These are phyloP conservation scores for Hydrolagus colliei DNA, from an alignment of 2,797 vertebrate genomes.

Conservation along the genomic window DNA sequence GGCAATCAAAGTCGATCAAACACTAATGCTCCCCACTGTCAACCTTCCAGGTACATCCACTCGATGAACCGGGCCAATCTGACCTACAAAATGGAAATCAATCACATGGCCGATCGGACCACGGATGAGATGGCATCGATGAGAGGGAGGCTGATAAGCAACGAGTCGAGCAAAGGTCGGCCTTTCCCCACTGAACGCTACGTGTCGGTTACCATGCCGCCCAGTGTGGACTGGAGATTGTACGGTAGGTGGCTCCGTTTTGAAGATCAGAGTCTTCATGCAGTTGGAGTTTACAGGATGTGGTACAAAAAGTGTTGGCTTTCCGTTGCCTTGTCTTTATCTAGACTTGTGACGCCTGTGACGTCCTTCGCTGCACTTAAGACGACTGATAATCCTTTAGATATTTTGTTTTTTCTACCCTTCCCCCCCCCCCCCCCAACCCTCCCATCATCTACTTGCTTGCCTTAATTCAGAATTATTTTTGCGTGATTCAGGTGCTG, in stretches of 20 bases:
- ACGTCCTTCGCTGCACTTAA: too few species aligned
- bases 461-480: background rate
- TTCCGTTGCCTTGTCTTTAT: too few species aligned
- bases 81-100: conserved; percentile 60
- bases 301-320: too few species aligned
- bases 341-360: too few species aligned
- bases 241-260: conserved; percentile 48
- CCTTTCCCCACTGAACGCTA: conserved; percentile 52
- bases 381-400: background rate
- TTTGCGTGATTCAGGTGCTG: conserved; percentile 55
- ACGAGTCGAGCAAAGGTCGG: conserved; percentile 53
- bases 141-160: conserved; percentile 50
- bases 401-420: background rate
- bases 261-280: background rate
- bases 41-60: conserved; percentile 57
- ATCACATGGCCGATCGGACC: conserved; percentile 64
- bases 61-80: conserved; percentile 65
- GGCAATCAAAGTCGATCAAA: too few species aligned
- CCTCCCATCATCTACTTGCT: background rate
- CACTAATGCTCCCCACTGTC: background rate
- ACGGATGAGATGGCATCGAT: conserved; percentile 53
- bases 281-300: background rate
- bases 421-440: background rate
- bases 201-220: conserved; percentile 47
- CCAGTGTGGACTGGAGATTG: conserved; percentile 66